These are phyloP conservation scores for Onchidella celtica DNA, from an alignment of 2,888 invertebrate genomes.

Conservation along the genomic window DNA sequence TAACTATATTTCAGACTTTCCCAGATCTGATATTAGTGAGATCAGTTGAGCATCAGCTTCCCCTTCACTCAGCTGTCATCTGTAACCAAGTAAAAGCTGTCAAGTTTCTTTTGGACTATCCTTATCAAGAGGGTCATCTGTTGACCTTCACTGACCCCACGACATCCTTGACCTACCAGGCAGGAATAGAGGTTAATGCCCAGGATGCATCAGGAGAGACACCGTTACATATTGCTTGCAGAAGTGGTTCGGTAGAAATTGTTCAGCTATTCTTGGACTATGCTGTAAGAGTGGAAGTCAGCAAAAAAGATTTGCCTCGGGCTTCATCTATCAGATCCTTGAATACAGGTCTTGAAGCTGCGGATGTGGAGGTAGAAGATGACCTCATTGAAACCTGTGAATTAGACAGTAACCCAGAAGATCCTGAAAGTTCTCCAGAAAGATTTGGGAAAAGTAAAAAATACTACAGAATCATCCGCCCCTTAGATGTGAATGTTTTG, in stretches of 20 bases:
- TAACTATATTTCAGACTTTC: conserved; percentile 87
- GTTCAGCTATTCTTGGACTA: conserved; percentile 62
- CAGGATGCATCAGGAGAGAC: conserved; percentile 87
- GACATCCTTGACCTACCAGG: conserved; percentile 83
- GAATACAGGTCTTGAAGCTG: background rate
- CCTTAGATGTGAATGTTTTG: conserved; percentile 52
- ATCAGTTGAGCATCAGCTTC: conserved; percentile 95
- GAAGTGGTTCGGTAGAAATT: conserved; percentile 69
- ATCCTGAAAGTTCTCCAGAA: background rate
- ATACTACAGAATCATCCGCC: conserved; percentile 29
- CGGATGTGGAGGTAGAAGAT: background rate
- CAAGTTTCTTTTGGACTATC: conserved; percentile 87
- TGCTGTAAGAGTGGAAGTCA: conserved; percentile 46
- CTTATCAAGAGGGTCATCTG: conserved; percentile 82
- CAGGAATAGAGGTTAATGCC: conserved; percentile 96
- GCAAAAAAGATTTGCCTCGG: background rate
- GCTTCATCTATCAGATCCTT: background rate
- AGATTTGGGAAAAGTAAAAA: background rate
- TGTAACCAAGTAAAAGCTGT: conserved; percentile 91
- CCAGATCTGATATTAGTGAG: conserved; percentile 91
- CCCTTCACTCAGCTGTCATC: conserved; percentile 94
- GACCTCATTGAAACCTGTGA: background rate
- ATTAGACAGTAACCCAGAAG: background rate
- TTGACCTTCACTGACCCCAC: conserved; percentile 13
- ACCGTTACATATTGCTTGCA: conserved; percentile 92